phyloP scores from a whole-genome alignment of 2,888 invertebrate species.

The Lydus trimaculatus region DNA sequence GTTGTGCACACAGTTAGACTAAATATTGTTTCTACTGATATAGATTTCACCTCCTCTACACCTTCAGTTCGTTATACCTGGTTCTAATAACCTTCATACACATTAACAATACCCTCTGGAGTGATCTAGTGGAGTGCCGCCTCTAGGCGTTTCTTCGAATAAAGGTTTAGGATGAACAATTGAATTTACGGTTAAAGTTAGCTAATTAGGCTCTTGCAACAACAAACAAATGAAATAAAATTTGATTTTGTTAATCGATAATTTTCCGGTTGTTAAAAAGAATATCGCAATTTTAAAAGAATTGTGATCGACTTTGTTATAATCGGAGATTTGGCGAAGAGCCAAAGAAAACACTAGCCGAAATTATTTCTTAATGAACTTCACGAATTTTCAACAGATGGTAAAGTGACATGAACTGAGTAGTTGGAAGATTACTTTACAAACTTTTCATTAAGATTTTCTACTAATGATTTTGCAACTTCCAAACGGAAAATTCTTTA shows the following conservation, averaged over 20 bases:
- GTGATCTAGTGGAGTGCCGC: too few relatives aligned
- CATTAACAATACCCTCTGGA: too few relatives aligned
- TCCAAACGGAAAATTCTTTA: neutral
- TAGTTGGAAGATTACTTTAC: constrained; percentile 7
- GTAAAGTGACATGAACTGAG: constrained; percentile 8
- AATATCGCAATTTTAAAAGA: neutral
- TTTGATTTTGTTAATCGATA: neutral
- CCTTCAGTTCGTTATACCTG: too few relatives aligned
- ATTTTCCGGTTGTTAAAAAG: neutral
- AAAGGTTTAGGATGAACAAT: too few relatives aligned
- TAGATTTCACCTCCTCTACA: too few relatives aligned
- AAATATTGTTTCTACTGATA: too few relatives aligned
- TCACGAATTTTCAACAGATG: constrained; percentile 6
- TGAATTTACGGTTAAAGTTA: too few relatives aligned
- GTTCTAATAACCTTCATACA: too few relatives aligned
- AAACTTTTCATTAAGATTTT: constrained; percentile 5
- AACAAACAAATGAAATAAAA: neutral
- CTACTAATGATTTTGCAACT: constrained; percentile 2
- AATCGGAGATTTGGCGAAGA: neutral
- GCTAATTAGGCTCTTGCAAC: too few relatives aligned
- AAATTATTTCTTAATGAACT: constrained; percentile 9
- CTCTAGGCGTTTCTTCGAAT: too few relatives aligned
- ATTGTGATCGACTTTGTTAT: neutral
- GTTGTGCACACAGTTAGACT: too few relatives aligned
- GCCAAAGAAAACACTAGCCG: constrained; percentile 5